These are phyloP conservation scores for Ovibos moschatus DNA, from an alignment of 2,113 vertebrate genomes.

Conservation along the genomic window DNA sequence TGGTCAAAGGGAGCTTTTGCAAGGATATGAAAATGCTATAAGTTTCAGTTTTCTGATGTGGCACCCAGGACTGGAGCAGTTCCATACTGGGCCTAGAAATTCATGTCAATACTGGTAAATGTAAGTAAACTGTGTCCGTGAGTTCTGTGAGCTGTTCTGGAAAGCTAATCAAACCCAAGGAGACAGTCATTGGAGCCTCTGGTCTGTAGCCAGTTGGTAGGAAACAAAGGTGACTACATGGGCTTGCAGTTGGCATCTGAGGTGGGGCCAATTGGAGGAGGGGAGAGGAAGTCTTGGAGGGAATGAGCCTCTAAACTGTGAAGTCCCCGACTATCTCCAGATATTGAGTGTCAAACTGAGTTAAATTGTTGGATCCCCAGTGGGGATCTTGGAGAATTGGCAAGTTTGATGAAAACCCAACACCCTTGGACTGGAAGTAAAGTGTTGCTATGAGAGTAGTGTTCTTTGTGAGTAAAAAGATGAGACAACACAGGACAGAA, in stretches of 20 bases:
- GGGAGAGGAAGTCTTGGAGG: neutral
- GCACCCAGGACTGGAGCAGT: neutral
- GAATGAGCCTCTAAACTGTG: too few relatives aligned
- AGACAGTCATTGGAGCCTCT: neutral
- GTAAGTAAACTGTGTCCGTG: neutral
- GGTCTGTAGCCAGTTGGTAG: neutral
- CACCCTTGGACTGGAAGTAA: neutral
- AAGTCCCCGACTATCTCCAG: neutral
- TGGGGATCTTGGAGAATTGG: neutral
- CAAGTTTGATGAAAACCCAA: neutral
- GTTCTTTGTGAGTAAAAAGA: neutral
- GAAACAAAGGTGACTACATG: neutral
- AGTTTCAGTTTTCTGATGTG: neutral
- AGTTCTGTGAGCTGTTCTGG: neutral
- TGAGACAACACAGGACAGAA: neutral
- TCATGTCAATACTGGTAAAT: neutral
- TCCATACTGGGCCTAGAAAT: neutral
- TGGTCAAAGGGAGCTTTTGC: neutral
- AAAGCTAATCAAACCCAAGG: neutral
- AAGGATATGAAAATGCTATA: neutral
- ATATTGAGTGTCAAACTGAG: neutral
- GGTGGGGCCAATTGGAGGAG: neutral
- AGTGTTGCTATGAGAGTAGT: neutral
- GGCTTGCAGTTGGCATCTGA: neutral
- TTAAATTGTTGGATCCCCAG: neutral